phyloP scores from a whole-genome alignment of 2,888 invertebrate genomes.

The Drosophila prostipennis region DNA sequence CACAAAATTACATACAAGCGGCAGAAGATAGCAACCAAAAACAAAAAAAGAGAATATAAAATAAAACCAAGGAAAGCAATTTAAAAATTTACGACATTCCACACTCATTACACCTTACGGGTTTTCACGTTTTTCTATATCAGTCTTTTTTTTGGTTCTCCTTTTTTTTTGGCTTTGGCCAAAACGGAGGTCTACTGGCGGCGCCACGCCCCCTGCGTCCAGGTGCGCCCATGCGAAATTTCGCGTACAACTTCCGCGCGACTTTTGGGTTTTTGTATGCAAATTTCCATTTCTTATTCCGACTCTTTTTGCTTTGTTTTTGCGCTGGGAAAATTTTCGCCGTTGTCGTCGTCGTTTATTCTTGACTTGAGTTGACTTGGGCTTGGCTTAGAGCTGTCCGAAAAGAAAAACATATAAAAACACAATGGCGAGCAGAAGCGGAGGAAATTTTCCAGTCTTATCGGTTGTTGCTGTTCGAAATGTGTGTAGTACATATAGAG shows the following conservation, averaged over 20 bases:
- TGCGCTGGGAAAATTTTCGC: conserved; percentile 41
- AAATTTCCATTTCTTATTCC: conserved; percentile 63
- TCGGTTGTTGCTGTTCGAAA: conserved; percentile 43
- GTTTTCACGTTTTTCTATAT: conserved; percentile 33
- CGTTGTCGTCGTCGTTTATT: conserved; percentile 46
- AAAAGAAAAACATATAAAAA: conserved; percentile 32
- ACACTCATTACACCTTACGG: conserved; percentile 76
- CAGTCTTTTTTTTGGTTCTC: not conserved
- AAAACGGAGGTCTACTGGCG: conserved; percentile 19
- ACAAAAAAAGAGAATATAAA: conserved; percentile 17
- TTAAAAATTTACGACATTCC: conserved; percentile 78
- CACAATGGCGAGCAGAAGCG: conserved; percentile 14
- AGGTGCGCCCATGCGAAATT: conserved; percentile 70
- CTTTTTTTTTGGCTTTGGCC: conserved; percentile 12
- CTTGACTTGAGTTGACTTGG: conserved; percentile 40
- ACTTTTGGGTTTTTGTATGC: conserved; percentile 66
- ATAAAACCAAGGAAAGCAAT: conserved; percentile 60
- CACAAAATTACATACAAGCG: conserved; percentile 59
- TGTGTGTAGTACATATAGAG: conserved; percentile 9
- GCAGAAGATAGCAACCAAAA: conserved; percentile 50
- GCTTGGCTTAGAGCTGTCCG: conserved; percentile 40
- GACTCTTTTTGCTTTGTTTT: conserved; percentile 30
- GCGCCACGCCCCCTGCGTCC: conserved; percentile 61
- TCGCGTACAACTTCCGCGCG: conserved; percentile 74
- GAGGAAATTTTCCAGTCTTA: conserved; percentile 45